phyloP scores from a whole-genome alignment of 1,140 invertebrate species.

The Caenorhabditis tropicalis region DNA sequence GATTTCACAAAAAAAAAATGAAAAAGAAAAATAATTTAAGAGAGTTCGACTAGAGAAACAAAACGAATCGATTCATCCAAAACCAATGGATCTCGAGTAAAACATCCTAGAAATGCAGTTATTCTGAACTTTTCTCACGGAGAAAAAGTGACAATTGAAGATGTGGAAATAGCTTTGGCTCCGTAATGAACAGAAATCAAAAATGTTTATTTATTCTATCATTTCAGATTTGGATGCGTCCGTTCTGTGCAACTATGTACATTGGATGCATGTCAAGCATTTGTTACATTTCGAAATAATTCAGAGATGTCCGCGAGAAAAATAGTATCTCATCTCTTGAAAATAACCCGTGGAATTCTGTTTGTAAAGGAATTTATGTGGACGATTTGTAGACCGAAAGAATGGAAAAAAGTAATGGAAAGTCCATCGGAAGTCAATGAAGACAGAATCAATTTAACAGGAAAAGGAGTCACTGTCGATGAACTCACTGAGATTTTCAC shows the following conservation, averaged over 20 bases:
- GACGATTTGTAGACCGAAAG: not conserved
- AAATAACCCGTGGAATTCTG: not conserved
- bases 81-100: not conserved
- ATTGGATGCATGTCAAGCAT: slow-evolving; percentile 1
- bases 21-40: not conserved
- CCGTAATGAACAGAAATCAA: not conserved
- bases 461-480: not conserved
- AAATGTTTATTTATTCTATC: too few species aligned
- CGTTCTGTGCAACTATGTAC: slow-evolving; percentile 1
- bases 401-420: not conserved
- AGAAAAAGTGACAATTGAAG: not conserved
- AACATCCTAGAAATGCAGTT: not conserved
- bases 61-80: not conserved
- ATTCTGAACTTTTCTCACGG: not conserved
- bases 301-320: not conserved
- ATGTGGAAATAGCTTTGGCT: not conserved
- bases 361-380: not conserved
- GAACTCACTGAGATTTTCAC: not conserved
- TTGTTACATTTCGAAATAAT: not conserved
- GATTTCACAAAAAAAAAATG: not conserved
- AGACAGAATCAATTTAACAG: not conserved
- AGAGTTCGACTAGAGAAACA: not conserved
- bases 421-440: not conserved
- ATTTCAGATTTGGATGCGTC: not conserved
- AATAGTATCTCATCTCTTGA: not conserved